Evolutionary conservation across 2,888 invertebrate species (phyloP), one percentile per base, ranked within the genome.

Genomic region (Micoletzkya japonica): DNA sequence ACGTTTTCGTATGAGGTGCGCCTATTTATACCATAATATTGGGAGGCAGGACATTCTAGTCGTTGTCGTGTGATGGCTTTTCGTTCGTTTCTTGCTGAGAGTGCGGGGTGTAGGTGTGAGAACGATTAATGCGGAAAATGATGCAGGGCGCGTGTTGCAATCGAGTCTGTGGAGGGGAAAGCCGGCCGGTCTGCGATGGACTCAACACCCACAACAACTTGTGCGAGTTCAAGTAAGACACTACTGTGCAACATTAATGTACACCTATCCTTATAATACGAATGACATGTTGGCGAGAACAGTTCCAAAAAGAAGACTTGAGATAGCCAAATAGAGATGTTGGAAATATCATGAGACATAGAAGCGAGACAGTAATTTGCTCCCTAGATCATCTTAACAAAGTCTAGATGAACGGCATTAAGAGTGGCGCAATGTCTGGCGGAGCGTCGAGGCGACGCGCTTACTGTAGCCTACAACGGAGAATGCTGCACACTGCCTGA

Each of bases 161-260:
- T 34, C 28, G 24, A 34, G 14, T 7, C 17, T 59, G 59, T 59
- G 6, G 10, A 14, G 34, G 6, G 10, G 37, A 36, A 10, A 28
- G 10, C 10, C 7, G 10, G 26, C 30, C 59, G 24, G 17, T 59
- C 37, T 59, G 59, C 24, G 59, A 59, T 30, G 59, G 59, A 14
- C 14, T 28, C 14, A 59, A 10, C 59, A 59, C 59, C 14, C 59
- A 59, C 24, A 36, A 24, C 17, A 59, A 59, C 24, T 10, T 59
- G 10, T 59, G 59, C 59, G 17, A 59, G 30, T 59, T 59, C 59
- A 59, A 24, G 59, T 59, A 28, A 10, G 59, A 14, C n/a, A n/a
- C n/a, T n/a, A n/a, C n/a, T n/a, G n/a, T n/a, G n/a, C n/a, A n/a
- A n/a, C n/a, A n/a, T n/a, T n/a, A n/a, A n/a, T n/a, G n/a, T n/a